These are phyloP conservation scores for Sturnira hondurensis DNA, from an alignment of 2,113 vertebrate genomes.

Conservation along the genomic window DNA sequence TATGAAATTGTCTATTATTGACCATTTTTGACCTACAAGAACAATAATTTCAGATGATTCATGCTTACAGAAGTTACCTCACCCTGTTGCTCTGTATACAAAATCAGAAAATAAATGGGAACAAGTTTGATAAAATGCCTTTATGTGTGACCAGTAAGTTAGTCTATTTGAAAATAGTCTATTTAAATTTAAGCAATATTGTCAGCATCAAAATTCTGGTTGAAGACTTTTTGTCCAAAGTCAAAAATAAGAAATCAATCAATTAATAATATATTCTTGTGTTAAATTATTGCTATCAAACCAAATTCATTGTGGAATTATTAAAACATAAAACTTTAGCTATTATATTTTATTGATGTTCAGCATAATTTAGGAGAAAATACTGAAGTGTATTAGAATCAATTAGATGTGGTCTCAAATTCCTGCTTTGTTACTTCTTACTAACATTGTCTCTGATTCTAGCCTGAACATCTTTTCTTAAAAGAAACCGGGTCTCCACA, in stretches of 20 bases:
- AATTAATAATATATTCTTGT: not conserved
- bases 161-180: not conserved
- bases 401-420: not conserved
- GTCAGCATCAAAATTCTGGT: not conserved
- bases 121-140: not conserved
- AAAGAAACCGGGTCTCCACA: not conserved
- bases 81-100: not conserved
- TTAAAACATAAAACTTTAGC: not conserved
- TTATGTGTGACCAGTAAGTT: not conserved
- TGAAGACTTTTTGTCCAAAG: not conserved
- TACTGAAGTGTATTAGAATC: not conserved
- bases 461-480: not conserved
- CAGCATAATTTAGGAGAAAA: not conserved
- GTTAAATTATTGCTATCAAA: not conserved
- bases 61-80: not conserved
- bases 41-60: not conserved
- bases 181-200: not conserved
- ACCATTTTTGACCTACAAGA: not conserved
- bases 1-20: not conserved
- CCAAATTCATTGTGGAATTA: not conserved
- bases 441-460: not conserved
- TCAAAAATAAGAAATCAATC: not conserved
- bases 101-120: not conserved
- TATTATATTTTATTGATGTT: not conserved
- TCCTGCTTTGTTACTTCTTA: not conserved